phyloP scores from a whole-genome alignment of 2,797 vertebrate genomes.

The Echeneis naucrates region DNA sequence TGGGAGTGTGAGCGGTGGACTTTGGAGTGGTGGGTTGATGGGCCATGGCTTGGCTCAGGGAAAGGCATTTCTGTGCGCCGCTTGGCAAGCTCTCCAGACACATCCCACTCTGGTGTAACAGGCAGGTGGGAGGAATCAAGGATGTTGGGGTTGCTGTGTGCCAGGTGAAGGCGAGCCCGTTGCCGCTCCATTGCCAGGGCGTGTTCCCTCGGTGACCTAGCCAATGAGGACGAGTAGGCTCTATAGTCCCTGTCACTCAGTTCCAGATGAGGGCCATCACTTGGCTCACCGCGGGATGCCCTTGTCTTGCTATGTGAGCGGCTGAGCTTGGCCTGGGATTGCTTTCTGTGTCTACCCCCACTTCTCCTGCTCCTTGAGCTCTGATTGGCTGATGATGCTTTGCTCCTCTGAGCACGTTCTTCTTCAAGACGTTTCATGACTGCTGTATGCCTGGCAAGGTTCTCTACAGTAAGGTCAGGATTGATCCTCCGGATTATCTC shows the following conservation, averaged over 20 bases:
- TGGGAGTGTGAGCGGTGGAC: conserved; percentile 99
- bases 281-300: conserved; percentile 90
- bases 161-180: conserved; percentile 89
- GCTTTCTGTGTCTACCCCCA: conserved; percentile 92
- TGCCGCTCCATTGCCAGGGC: conserved; percentile 94
- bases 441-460: conserved; percentile 96
- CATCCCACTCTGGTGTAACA: conserved; percentile 97
- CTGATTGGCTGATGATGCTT: conserved; percentile 94
- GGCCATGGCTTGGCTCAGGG: conserved; percentile 95
- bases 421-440: conserved; percentile 99
- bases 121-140: conserved; percentile 90
- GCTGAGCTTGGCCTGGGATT: conserved; percentile 89
- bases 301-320: conserved; percentile 97
- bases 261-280: conserved; percentile 91
- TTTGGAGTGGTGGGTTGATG: conserved; percentile 91
- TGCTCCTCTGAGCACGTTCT: conserved; percentile 95
- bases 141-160: conserved; percentile 93
- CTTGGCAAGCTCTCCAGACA: conserved; percentile 97
- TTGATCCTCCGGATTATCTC: conserved; percentile 98
- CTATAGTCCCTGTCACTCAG: conserved; percentile 91
- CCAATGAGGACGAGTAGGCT: conserved; percentile 92
- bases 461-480: conserved; percentile 97
- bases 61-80: conserved; percentile 98
- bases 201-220: conserved; percentile 92
- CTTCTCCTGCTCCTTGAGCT: conserved; percentile 94